A percentile compares a stretch with the other conserved stretches of the same genome.
phyloP scores from a whole-genome alignment of 2,113 vertebrate genomes.

The Dendropsophus ebraccatus region DNA sequence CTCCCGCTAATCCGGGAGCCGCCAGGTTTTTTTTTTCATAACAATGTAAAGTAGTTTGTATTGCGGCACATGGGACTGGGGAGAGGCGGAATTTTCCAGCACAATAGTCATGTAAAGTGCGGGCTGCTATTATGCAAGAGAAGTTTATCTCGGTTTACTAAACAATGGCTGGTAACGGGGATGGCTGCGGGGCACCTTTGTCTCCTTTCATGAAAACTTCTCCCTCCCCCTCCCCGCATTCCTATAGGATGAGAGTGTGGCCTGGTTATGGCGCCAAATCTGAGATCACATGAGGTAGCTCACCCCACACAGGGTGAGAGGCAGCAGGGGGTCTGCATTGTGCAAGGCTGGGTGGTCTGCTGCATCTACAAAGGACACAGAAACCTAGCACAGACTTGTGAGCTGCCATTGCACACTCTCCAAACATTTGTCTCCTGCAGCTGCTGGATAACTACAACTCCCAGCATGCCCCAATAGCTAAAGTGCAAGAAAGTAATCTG shows the following conservation, averaged over 20 bases:
- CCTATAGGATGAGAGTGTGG: conserved; percentile 33
- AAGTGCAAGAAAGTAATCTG: too few relatives aligned
- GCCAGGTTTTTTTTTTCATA: not conserved
- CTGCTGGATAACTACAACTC: not conserved
- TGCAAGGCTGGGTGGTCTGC: conserved; percentile 12
- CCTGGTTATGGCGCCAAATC: conserved; percentile 44
- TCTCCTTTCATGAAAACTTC: not conserved
- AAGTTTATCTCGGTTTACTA: not conserved
- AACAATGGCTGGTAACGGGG: not conserved
- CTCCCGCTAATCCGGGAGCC: not conserved
- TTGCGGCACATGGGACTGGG: not conserved
- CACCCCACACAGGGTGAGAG: not conserved
- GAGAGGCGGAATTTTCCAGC: not conserved
- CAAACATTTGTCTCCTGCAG: too few relatives aligned
- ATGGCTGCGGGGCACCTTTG: not conserved
- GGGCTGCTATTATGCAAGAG: not conserved
- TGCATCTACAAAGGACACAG: not conserved
- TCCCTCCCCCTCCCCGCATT: conserved; percentile 35
- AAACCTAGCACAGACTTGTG: too few relatives aligned
- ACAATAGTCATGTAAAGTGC: not conserved
- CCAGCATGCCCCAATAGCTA: not conserved
- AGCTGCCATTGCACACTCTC: too few relatives aligned
- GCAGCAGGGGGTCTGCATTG: not conserved
- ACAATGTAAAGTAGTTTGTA: not conserved
- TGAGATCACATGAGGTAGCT: conserved; percentile 1